Conservation (phyloP, 2,888 invertebrate species). For the Byasa hedistus region DNA sequence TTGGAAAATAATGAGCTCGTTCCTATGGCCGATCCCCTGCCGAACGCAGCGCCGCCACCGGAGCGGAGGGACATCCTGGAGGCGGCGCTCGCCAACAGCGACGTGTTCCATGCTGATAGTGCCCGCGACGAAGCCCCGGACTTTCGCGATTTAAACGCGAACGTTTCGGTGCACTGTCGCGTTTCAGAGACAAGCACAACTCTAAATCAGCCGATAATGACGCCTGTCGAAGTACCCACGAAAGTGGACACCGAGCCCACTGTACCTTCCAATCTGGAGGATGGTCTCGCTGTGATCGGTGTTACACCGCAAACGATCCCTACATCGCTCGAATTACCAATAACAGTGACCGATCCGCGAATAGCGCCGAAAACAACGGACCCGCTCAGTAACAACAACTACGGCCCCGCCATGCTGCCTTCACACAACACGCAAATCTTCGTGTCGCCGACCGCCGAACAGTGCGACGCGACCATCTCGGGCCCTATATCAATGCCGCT, state of each 20-base stretch:
- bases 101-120: conserved; percentile 82
- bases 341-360: conserved; percentile 87
- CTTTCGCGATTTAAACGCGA: conserved; percentile 80
- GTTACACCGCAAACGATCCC: conserved; percentile 81
- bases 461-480: conserved; percentile 50
- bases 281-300: conserved; percentile 80
- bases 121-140: conserved; percentile 80
- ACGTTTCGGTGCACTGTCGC: conserved; percentile 78
- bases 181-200: conserved; percentile 88
- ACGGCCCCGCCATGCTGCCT: conserved; percentile 48
- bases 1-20: conserved; percentile 71
- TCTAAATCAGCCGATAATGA: conserved; percentile 90
- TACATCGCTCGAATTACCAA: conserved; percentile 86
- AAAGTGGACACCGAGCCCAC: conserved; percentile 61
- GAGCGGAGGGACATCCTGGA: conserved; percentile 86
- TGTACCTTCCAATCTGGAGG: conserved; percentile 69
- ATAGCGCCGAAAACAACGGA: conserved; percentile 80
- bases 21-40: conserved; percentile 65
- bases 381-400: conserved; percentile 57
- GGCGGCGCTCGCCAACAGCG: conserved; percentile 87
- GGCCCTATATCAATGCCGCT: conserved; percentile 81
- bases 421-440: conserved; percentile 64
- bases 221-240: conserved; percentile 86
- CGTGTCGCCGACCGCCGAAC: conserved; percentile 54
- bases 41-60: conserved; percentile 51